Evolutionary conservation across 1,140 invertebrate genomes (phyloP).

Genomic region (Mycetomoellerius zeteki): DNA sequence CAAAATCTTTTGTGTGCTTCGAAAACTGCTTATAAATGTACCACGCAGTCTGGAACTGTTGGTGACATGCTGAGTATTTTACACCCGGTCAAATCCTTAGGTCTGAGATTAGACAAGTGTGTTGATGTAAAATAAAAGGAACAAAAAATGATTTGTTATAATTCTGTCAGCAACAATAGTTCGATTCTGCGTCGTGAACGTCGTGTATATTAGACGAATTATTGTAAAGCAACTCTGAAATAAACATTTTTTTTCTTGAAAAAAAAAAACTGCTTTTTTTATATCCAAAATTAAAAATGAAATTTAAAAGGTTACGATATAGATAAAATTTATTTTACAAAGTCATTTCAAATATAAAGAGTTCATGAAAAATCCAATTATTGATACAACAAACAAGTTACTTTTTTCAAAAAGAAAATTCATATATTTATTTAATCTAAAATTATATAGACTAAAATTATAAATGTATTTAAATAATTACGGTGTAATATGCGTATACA

Average conservation of each 20-base stretch:
- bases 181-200: not conserved
- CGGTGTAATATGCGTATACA: not conserved
- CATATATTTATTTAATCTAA: too few species aligned
- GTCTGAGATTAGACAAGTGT: not conserved
- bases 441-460: not conserved
- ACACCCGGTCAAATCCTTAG: too few species aligned
- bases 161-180: not conserved
- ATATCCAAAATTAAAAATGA: too few species aligned
- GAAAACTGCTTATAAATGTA: not conserved
- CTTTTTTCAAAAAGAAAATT: not conserved
- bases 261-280: not conserved
- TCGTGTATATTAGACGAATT: not conserved
- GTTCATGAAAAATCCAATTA: too few species aligned
- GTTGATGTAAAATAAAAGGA: not conserved
- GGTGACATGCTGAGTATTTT: not conserved
- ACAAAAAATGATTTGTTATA: not conserved
- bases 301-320: too few species aligned
- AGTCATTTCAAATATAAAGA: not conserved
- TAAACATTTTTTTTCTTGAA: not conserved
- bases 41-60: not conserved
- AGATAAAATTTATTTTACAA: not conserved
- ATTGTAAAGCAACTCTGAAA: not conserved
- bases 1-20: conserved; percentile 49
- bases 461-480: not conserved
- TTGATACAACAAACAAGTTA: too few species aligned